Conservation (phyloP, 2,113 vertebrate species). For the Corynorhinus townsendii region DNA sequence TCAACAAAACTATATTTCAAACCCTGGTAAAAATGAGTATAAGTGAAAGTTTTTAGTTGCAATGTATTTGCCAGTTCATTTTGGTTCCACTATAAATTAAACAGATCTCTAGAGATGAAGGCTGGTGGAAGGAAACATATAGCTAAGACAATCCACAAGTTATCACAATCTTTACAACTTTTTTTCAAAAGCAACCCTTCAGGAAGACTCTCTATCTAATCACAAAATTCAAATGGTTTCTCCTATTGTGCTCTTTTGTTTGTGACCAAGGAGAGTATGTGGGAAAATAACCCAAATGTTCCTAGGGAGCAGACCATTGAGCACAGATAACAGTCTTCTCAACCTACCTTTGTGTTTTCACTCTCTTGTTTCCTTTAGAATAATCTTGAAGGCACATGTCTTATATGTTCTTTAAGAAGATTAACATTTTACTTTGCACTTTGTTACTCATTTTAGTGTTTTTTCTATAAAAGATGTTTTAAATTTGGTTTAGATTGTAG, state of each 20-base stretch:
- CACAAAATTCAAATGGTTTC: slow-evolving; percentile 57
- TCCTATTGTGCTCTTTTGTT: slow-evolving; percentile 58
- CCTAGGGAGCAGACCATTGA: not conserved
- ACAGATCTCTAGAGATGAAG: slow-evolving; percentile 14
- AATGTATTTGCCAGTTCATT: slow-evolving; percentile 59
- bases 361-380: not conserved
- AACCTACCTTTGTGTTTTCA: not conserved
- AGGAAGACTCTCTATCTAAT: slow-evolving; percentile 75
- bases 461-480: not conserved
- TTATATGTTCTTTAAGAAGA: not conserved
- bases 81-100: slow-evolving; percentile 47
- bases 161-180: slow-evolving; percentile 32
- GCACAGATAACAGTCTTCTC: not conserved
- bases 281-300: slow-evolving; percentile 55
- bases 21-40: slow-evolving; percentile 29
- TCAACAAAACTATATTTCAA: too few relatives aligned
- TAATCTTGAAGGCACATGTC: not conserved
- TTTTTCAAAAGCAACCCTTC: slow-evolving; percentile 23
- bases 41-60: slow-evolving; percentile 52
- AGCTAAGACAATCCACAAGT: not conserved
- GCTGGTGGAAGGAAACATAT: slow-evolving; percentile 53
- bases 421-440: not conserved
- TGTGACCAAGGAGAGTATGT: slow-evolving; percentile 36
- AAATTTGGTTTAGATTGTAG: not conserved
- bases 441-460: not conserved